Base-by-base conservation (phyloP, 2,797 vertebrate genomes). In the Pterois miles region DNA sequence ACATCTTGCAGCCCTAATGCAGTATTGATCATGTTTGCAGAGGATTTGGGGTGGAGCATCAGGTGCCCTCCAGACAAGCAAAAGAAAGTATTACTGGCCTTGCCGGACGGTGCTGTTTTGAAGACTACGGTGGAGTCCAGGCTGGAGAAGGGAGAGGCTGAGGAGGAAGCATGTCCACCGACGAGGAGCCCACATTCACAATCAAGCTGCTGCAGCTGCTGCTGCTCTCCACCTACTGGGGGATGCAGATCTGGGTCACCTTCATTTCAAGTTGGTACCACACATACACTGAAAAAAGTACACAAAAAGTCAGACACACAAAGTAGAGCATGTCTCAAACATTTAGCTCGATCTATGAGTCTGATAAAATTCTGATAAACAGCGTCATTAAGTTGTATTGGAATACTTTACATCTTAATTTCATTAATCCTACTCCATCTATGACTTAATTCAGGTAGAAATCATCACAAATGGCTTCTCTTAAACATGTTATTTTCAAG, bases 161-260 rank as follows among this genome's bases (percentile, higher is more conserved):
- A 54, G 65, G 43, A 75, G 68, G 56, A 59, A 92, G 67, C 72
- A 96, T 96, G 95, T 6, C 93, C 59, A 86, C 93, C 3, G 94
- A 95, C 84, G 64, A 82, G 36, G 95, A 95, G 71, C 95, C 95
- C 64, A 93, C 93, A 0, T 78, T 88, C 65, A 79, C 88, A 0
- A 84, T 95, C 80, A 97, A 96, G 85, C 78, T 96, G 82, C 91
- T 96, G 65, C 96, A 97, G 79, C 92, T 97, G 62, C 33, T 96
- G 58, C 89, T 96, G 65, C 95, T 96, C 54, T 96, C 96, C 74
- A 96, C 94, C 54, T 96, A 95, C 88, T 97, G 96, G 96, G 96
- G 96, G n/a, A 96, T 96, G 96, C 96, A 96, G 93, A 93, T 96
- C 40, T 96, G 96, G 96, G 94, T 96, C 88, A 97, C 95, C 67